Evolutionary conservation across 2,888 invertebrate species (phyloP).

Genomic region (Pediacus dermestoides): DNA sequence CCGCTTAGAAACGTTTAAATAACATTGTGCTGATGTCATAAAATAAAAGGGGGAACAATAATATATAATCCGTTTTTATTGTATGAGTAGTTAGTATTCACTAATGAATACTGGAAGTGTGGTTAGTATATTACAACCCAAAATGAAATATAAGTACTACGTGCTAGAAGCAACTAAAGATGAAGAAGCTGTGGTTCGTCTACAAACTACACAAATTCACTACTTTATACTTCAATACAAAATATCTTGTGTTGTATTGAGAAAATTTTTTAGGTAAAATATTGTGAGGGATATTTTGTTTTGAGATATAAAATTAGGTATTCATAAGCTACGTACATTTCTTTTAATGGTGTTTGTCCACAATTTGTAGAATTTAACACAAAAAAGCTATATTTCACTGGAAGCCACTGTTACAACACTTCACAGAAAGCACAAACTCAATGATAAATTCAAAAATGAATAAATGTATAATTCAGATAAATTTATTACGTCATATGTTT

Average conservation of each 20-base stretch:
- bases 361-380: slow-evolving; percentile 27
- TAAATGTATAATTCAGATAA: background rate
- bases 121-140: slow-evolving; percentile 26
- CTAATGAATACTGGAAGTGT: slow-evolving; percentile 17
- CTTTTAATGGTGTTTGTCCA: slow-evolving; percentile 25
- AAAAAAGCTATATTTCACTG: slow-evolving; percentile 40
- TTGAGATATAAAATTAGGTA: too few relatives aligned
- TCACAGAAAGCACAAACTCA: slow-evolving; percentile 21
- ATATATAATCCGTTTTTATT: slow-evolving; percentile 46
- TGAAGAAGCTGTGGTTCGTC: too few relatives aligned
- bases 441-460: background rate
- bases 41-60: slow-evolving; percentile 21
- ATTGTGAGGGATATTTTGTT: too few relatives aligned
- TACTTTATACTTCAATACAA: too few relatives aligned
- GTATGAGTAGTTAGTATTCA: slow-evolving; percentile 18
- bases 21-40: too few relatives aligned
- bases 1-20: too few relatives aligned
- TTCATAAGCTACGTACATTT: slow-evolving; percentile 40
- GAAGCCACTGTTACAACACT: slow-evolving; percentile 29
- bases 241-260: too few relatives aligned
- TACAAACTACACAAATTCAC: slow-evolving; percentile 10
- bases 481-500: slow-evolving; percentile 6
- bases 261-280: too few relatives aligned
- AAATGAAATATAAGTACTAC: slow-evolving; percentile 10
- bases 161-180: slow-evolving; percentile 19